Percentiles rank a stretch among this genome's conserved stretches.
Conservation (phyloP, 2,797 vertebrate genomes). For the Sebastolobus alascanus region DNA sequence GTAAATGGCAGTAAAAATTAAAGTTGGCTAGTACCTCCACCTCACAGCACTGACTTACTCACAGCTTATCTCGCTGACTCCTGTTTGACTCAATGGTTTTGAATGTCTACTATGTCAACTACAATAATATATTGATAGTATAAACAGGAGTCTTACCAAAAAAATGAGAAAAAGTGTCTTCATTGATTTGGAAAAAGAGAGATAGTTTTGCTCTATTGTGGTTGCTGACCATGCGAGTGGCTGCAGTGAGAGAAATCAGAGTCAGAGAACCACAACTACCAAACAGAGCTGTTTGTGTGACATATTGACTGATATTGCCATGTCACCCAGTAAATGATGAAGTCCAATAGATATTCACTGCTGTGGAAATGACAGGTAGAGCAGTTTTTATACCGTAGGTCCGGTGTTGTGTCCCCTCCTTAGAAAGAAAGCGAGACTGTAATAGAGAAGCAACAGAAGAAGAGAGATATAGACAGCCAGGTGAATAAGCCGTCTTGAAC, state of each 20-base stretch:
- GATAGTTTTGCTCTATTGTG: slow-evolving; percentile 15
- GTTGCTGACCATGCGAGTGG: neutral
- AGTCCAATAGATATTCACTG: slow-evolving; percentile 19
- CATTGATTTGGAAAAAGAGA: slow-evolving; percentile 4
- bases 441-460: neutral
- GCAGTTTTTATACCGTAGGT: slow-evolving; percentile 6
- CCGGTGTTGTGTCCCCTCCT: neutral
- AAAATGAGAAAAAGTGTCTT: slow-evolving; percentile 1
- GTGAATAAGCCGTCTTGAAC: slow-evolving; percentile 29
- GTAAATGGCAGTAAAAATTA: neutral
- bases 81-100: slow-evolving; percentile 13
- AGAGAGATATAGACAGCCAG: slow-evolving; percentile 17
- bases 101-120: slow-evolving; percentile 17
- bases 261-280: neutral
- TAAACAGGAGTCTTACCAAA: slow-evolving; percentile 13
- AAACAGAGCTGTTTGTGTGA: slow-evolving; percentile 23
- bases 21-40: neutral
- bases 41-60: neutral
- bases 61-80: neutral
- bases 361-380: slow-evolving; percentile 27
- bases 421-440: neutral
- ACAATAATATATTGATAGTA: slow-evolving; percentile 9
- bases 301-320: slow-evolving; percentile 29
- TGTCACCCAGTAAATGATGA: slow-evolving; percentile 38
- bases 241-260: slow-evolving; percentile 12